Evolutionary conservation across 2,113 vertebrate genomes (phyloP), one percentile per base, ranked within the genome.

Genomic region (Hyaena hyaena): DNA sequence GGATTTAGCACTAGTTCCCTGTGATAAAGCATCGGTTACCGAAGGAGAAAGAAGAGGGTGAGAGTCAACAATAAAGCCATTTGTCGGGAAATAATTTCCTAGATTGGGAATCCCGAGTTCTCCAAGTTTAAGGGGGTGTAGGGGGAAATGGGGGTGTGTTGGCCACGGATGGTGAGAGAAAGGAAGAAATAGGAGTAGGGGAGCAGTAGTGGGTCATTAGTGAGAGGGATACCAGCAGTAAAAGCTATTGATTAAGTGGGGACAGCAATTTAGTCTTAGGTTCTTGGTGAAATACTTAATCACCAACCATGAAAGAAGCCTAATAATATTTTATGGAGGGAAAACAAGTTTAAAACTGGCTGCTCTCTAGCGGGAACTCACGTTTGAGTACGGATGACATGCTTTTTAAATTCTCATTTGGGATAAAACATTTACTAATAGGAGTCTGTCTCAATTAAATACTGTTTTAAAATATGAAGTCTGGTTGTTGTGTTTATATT

Each of bases 281-380:
- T 86, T 84, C 90, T 88, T n/a, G 68, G 63, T 73, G n/a, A 94
- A 45, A 63, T 69, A 73, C 63, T 79, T 16, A 35, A 86, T 77
- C 87, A 93, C 39, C 77, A 71, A 81, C 23, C 79, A 21, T 10
- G 96, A 97, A 95, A 95, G 86, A 19, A 35, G 39, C 21, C 81
- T 85, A 82, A 50, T 77, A 85, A 89, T 97, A 94, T 53, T 97
- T 98, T 98, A 95, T 90, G 86, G 79, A 74, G 45, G 84, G 90
- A 93, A 65, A 92, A 92, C 96, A 96, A 39, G 84, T 71, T 96
- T 95, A 21, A 95, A 98, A 90, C 71, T 50, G 35, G 10, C 68
- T 66, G 93, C 76, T 89, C 90, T 96, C 85, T 90, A 77, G 92
- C 82, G 91, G 92, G 95, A 97, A 98, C 84, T 92, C 68, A 19